A percentile compares a stretch with the other conserved stretches of the same genome.
Evolutionary conservation across 2,113 vertebrate genomes (phyloP).

Genomic region (Variabilichromis moorii): DNA sequence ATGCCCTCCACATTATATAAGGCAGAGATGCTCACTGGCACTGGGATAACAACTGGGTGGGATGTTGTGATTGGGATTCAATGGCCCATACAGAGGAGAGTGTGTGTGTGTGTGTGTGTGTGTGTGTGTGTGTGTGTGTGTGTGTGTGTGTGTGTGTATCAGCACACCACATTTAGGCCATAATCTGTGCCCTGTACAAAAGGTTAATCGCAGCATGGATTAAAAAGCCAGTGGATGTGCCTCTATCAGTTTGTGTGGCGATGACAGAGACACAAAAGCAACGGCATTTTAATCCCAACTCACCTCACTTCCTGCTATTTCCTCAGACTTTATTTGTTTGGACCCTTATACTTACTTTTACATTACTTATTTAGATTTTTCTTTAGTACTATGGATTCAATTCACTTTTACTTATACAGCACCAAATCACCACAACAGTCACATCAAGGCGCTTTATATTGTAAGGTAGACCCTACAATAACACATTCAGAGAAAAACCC

Average conservation of each 20-base stretch:
- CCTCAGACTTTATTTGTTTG: not conserved
- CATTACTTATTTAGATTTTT: not conserved
- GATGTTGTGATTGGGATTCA: constrained; percentile 23
- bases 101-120: not conserved
- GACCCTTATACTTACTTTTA: not conserved
- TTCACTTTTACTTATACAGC: not conserved
- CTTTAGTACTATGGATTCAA: not conserved
- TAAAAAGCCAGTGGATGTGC: constrained; percentile 1
- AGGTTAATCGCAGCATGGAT: constrained; percentile 27
- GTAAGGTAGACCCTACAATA: not conserved
- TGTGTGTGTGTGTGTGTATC: not conserved
- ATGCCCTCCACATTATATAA: constrained; percentile 46
- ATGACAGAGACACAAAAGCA: constrained; percentile 37
- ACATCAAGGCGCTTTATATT: fast-evolving
- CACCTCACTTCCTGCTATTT: not conserved
- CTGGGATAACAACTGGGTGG: not conserved
- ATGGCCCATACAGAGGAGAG: not conserved
- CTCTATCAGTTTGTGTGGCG: constrained; percentile 10
- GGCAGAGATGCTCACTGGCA: not conserved
- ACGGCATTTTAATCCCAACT: constrained; percentile 49
- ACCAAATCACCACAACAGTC: not conserved
- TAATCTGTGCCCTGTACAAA: constrained; percentile 33
- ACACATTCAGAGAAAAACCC: not conserved
- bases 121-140: not conserved
- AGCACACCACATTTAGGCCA: constrained; percentile 4